Evolutionary conservation across 1,140 invertebrate genomes (phyloP).

Genomic region (Papilio xuthus): DNA sequence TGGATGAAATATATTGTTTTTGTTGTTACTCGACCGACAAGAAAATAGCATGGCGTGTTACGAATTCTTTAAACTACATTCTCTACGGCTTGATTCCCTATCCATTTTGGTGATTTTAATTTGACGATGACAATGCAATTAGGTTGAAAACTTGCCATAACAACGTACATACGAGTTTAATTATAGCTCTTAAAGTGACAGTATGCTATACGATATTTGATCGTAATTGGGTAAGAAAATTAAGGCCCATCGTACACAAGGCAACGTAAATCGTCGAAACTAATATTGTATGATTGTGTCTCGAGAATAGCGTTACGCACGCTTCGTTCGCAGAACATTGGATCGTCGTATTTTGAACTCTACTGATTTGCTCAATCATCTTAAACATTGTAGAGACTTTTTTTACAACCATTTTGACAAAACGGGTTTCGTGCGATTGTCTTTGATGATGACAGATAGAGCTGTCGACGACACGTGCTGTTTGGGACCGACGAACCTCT

Average conservation of each 20-base stretch:
- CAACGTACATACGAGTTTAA: not conserved
- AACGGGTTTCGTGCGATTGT: no score
- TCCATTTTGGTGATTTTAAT: not conserved
- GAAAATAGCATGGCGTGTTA: conserved; percentile 7
- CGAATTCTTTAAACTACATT: conserved; percentile 16
- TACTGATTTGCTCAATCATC: no score
- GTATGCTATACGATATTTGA: not conserved
- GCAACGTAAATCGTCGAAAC: no score
- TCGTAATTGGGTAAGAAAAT: not conserved
- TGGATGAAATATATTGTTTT: not conserved
- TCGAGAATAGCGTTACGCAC: no score
- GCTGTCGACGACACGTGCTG: no score
- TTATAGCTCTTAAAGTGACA: not conserved
- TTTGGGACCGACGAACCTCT: no score
- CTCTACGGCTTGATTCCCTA: not conserved
- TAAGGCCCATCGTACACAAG: not conserved
- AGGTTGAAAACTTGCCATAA: not conserved
- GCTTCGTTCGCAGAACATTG: no score
- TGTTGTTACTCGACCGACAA: not conserved
- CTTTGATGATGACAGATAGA: no score
- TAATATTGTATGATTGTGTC: no score
- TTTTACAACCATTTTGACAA: no score
- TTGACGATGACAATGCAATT: not conserved
- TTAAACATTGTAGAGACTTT: no score
- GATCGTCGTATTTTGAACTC: no score